Evolutionary conservation across 2,888 invertebrate genomes (phyloP), one percentile per base, ranked within the genome.

Genomic region (Ormia ochracea): DNA sequence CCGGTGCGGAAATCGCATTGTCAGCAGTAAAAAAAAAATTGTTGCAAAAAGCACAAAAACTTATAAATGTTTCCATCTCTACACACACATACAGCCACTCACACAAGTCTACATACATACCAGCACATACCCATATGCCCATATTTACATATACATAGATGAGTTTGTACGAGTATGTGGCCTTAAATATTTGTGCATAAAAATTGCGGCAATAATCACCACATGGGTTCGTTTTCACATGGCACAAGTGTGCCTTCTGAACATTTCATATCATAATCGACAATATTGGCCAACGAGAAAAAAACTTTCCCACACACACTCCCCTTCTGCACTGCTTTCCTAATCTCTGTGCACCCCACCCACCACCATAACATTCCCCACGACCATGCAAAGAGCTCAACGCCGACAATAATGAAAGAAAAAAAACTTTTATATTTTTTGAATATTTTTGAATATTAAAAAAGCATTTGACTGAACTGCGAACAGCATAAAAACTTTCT

Each of bases 1-100:
- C 79, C 79, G 70, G 65, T 75, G 61, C 31, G 75, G 75, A 79
- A 79, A 79, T 79, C 79, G 79, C 79, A 79, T 66, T 79, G 79
- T 79, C 79, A 79, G 79, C 79, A 79, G 23, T 61, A 59, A 26
- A n/a, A n/a, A 66, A 75, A 79, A 74, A 70, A 63, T 50, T 68
- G 48, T 74, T 79, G 69, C 74, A 79, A 79, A 74, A 48, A 59
- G 52, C 75, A 72, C 63, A 54, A 79, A 66, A 38, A 58, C 65
- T 69, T 58, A 59, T 68, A 73, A 48, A 65, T 65, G 41, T 63
- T 23, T 31, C 33, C 23, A 33, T 23, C 1, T 17, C 19, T 36
- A n/a, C 1, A 36, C 36, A 5, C 36, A 12, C 0, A n/a, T n/a
- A n/a, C n/a, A n/a, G 26, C 6, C 6, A 28, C 28, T 4, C 14